These are phyloP conservation scores for Sorex maritimensis DNA, from an alignment of 2,797 vertebrate species.

Conservation along the genomic window DNA sequence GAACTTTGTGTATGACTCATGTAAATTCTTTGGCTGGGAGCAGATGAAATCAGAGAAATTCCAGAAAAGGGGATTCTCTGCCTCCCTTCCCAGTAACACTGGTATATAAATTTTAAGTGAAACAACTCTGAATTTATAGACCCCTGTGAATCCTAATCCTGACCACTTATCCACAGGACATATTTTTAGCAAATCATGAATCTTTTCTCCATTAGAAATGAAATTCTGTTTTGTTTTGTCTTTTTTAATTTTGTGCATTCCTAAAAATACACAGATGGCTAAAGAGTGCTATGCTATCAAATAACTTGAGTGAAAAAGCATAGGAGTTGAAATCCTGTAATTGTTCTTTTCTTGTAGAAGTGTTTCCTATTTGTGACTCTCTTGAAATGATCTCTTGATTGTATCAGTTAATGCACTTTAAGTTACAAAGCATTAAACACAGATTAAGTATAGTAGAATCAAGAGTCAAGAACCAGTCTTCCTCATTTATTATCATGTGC, in stretches of 20 bases:
- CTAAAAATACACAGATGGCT: background rate
- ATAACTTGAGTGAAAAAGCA: background rate
- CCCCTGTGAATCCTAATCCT: background rate
- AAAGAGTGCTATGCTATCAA: background rate
- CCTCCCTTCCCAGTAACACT: too few relatives aligned
- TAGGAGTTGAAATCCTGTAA: background rate
- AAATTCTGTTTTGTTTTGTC: background rate
- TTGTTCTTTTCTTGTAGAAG: background rate
- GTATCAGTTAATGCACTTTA: background rate
- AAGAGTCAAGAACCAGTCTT: background rate
- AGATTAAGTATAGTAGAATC: background rate
- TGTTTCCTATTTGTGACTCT: background rate
- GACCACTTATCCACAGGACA: background rate
- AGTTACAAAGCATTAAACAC: background rate
- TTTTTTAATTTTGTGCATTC: background rate
- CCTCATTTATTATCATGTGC: background rate
- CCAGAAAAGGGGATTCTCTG: too few relatives aligned
- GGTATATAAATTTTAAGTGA: too few relatives aligned
- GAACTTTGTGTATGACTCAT: too few relatives aligned
- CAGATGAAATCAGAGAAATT: too few relatives aligned
- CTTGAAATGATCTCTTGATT: background rate
- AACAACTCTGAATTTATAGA: too few relatives aligned
- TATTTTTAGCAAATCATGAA: background rate
- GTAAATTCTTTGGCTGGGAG: too few relatives aligned
- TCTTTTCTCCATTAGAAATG: rapidly evolving